Base-by-base conservation (phyloP, 2,888 invertebrate species). In the Corythucha ciliata region DNA sequence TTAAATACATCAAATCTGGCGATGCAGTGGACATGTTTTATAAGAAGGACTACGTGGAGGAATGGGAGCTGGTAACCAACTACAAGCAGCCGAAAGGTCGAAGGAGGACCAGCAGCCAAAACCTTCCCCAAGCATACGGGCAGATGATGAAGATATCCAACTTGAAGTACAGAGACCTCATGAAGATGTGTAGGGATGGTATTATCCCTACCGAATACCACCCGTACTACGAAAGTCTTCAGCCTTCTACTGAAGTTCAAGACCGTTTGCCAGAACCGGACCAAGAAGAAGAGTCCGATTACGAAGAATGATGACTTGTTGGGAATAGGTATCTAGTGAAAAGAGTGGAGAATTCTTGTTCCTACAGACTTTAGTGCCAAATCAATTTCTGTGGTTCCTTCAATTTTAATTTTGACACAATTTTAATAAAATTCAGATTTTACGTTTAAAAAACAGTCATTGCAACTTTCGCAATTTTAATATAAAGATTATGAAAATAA, bases 281-380 rank as follows among this genome's bases (percentile, higher is more conserved):
- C 27, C 16, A 27, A 16, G 42, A 42, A 26, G 36, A 36, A 36
- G 42, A 42, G 42, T 42, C 42, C 20, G 42, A 42, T 42, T 40
- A 40, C 40, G 40, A 40, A 40, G 40, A 22, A 21, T 40, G 22
- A 40, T 21, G 20, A 40, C 22, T 21, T 29, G 29, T 29, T n/a
- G 8, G 29, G 8, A 10, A 29, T 29, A 10, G 29, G 29, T 29
- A 29, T 8, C n/a, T 29, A 8, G n/a, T 29, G 29, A n/a, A 29
- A 29, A 10, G n/a, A 29, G 29, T 29, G 29, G 29, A 29, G 8
- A 29, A 29, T 29, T 8, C 29, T 29, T 8, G 29, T 29, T 29
- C 29, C 29, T 29, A 29, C 29, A 29, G 8, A 10, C 29, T 10
- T 29, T 29, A 10, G n/a, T 29, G n/a, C 8, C 8, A 10, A 29